Conservation (phyloP, 2,797 vertebrate species). For the Sebastes elongatus region DNA sequence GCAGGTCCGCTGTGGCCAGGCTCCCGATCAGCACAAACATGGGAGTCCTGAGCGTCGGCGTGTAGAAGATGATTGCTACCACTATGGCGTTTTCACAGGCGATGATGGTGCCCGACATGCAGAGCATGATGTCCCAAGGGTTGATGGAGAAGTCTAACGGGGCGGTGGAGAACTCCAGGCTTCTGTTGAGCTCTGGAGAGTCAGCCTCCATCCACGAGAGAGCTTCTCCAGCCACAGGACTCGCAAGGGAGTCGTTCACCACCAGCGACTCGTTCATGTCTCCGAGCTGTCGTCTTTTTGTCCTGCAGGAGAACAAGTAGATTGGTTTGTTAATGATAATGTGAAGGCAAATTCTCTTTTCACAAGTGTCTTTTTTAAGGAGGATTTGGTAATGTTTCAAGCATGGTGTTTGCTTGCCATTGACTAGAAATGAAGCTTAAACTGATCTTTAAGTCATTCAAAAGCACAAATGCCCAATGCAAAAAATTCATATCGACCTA, state of each 20-base stretch:
- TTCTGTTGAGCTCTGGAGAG: conserved; percentile 73
- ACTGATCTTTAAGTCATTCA: background rate
- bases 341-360: background rate
- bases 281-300: conserved; percentile 35
- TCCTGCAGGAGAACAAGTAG: conserved; percentile 45
- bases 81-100: conserved; percentile 97
- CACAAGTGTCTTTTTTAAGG: background rate
- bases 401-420: background rate
- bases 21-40: conserved; percentile 98
- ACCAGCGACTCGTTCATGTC: conserved; percentile 86
- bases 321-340: background rate
- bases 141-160: conserved; percentile 85
- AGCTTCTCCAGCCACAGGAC: conserved; percentile 74
- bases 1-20: conserved; percentile 94
- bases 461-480: too few species aligned
- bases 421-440: background rate
- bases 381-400: background rate
- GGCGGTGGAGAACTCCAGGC: conserved; percentile 76
- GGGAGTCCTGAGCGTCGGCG: conserved; percentile 91
- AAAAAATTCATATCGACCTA: background rate
- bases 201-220: conserved; percentile 70
- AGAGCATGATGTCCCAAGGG: conserved; percentile 97
- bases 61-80: conserved; percentile 96
- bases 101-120: conserved; percentile 95
- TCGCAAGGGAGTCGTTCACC: conserved; percentile 84